Evolutionary conservation across 2,113 vertebrate species (phyloP).

Genomic region (Aythya baeri): DNA sequence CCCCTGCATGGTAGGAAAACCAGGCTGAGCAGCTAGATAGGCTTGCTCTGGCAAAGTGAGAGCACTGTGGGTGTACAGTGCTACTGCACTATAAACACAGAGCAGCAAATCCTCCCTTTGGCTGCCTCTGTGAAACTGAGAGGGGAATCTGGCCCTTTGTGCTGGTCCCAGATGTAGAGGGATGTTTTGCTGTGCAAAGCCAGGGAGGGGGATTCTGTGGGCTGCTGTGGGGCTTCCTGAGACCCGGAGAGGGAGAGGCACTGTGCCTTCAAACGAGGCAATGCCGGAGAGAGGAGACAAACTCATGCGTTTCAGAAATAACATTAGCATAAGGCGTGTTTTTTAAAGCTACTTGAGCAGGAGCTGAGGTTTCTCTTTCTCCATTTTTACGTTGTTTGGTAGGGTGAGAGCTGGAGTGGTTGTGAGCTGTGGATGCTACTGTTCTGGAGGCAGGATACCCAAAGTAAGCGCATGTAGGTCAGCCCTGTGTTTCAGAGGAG

Average conservation of each 20-base stretch:
- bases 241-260: no score
- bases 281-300: background rate
- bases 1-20: background rate
- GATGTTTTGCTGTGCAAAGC: background rate
- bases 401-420: background rate
- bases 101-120: background rate
- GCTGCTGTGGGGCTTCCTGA: background rate
- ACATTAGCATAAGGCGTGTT: background rate
- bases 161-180: background rate
- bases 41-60: background rate
- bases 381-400: background rate
- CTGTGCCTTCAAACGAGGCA: background rate
- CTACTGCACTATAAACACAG: accelerated
- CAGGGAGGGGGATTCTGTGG: background rate
- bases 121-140: background rate
- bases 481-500: background rate
- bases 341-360: background rate
- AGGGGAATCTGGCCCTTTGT: background rate
- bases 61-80: background rate
- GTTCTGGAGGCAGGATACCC: background rate
- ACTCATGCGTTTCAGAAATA: background rate
- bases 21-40: background rate
- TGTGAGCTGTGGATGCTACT: background rate
- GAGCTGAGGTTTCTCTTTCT: background rate
- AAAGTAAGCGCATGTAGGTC: background rate